phyloP scores from a whole-genome alignment of 2,113 vertebrate genomes.

The Galemys pyrenaicus region DNA sequence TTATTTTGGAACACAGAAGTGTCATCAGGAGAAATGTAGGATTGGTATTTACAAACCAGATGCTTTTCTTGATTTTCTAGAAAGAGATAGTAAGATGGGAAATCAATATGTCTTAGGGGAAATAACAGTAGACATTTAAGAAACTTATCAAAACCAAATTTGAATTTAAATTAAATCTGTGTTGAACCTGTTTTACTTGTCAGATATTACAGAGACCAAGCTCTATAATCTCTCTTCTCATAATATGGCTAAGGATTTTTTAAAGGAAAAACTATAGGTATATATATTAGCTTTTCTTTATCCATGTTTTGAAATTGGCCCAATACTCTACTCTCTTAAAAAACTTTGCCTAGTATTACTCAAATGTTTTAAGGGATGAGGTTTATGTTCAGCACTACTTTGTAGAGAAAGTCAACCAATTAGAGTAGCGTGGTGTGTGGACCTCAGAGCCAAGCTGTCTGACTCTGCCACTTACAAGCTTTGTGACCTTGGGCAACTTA shows the following conservation, averaged over 20 bases:
- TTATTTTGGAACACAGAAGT: not conserved
- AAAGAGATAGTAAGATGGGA: not conserved
- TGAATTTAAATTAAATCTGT: slow-evolving; percentile 50
- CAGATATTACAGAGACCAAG: not conserved
- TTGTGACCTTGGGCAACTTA: slow-evolving; percentile 45
- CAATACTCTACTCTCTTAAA: not conserved
- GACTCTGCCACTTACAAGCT: not conserved
- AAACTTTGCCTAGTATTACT: not conserved
- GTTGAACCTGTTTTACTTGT: not conserved
- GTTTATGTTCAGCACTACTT: not conserved
- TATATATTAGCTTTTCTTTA: not conserved
- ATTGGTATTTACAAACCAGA: not conserved
- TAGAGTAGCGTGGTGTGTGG: not conserved
- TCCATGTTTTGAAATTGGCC: not conserved
- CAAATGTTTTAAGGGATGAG: not conserved
- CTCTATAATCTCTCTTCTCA: not conserved
- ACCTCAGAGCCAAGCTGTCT: slow-evolving; percentile 35
- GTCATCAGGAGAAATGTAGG: not conserved
- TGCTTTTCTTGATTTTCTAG: not conserved
- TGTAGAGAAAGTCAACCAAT: not conserved
- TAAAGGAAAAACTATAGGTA: not conserved
- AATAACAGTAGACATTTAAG: not conserved
- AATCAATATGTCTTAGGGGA: not conserved
- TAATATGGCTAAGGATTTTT: not conserved
- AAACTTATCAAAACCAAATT: slow-evolving; percentile 27